Evolutionary conservation across 92 coral and sea anemone genomes (phyloP).

Genomic region (Paragorgia papillata): DNA sequence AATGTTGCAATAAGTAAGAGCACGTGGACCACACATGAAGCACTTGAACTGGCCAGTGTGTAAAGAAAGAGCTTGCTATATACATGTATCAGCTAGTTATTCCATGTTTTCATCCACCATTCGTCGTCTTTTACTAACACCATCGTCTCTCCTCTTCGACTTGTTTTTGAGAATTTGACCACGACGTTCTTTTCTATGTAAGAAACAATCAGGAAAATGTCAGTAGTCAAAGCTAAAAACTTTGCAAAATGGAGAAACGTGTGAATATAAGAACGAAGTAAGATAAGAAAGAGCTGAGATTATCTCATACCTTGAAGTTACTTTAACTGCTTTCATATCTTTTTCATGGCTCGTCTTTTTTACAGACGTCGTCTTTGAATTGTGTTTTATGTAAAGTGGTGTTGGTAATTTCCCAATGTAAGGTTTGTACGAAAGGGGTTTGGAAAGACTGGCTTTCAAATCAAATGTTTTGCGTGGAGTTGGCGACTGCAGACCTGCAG

Average conservation of each 20-base stretch:
- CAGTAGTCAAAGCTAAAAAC: no score
- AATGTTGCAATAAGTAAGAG: no score
- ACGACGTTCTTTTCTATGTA: slow-evolving; percentile 75
- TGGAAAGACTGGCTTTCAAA: slow-evolving; percentile 82
- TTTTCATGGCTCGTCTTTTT: slow-evolving; percentile 48
- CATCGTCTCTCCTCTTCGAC: slow-evolving; percentile 60
- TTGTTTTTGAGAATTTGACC: slow-evolving; percentile 49
- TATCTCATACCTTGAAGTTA: slow-evolving; percentile 60
- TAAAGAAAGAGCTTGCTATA: no score
- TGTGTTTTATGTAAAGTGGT: slow-evolving; percentile 56
- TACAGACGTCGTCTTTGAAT: slow-evolving; percentile 36
- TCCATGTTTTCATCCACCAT: no score
- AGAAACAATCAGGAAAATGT: no score
- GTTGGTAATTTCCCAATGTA: slow-evolving; percentile 83
- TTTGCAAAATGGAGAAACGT: no score
- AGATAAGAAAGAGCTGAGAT: no score
- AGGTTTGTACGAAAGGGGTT: slow-evolving; percentile 82
- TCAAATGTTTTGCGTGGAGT: slow-evolving; percentile 84
- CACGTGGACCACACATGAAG: no score
- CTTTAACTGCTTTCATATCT: slow-evolving; percentile 81
- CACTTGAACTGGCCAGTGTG: no score
- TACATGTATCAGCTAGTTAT: no score
- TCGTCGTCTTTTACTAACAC: slow-evolving; percentile 71
- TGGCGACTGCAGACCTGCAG: slow-evolving; percentile 48
- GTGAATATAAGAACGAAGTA: no score